Evolutionary conservation across 2,888 invertebrate genomes (phyloP).

Genomic region (Leptinotarsa haldemani): DNA sequence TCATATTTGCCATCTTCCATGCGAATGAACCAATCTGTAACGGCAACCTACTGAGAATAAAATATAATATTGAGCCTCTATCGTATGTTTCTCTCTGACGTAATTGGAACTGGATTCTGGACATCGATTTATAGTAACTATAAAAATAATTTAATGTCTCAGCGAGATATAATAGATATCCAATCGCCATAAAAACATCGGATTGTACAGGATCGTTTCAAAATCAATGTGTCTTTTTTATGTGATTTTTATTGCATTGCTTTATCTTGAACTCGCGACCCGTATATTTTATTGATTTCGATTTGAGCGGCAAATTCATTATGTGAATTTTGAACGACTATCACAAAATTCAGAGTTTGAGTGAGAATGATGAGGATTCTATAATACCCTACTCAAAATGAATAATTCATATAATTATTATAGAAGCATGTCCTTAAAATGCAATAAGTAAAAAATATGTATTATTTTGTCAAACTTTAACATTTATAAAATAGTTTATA

Average conservation of each 20-base stretch:
- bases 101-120: conserved; percentile 8
- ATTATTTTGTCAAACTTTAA: too few species aligned
- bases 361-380: too few species aligned
- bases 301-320: too few species aligned
- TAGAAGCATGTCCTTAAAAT: too few species aligned
- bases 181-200: conserved; percentile 6
- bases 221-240: conserved; percentile 13
- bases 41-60: neutral
- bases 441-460: too few species aligned
- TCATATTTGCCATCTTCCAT: too few species aligned
- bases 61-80: neutral
- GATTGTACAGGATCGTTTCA: conserved; percentile 7
- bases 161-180: neutral
- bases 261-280: neutral
- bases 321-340: too few species aligned
- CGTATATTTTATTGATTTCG: neutral
- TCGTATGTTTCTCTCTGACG: neutral
- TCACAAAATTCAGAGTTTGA: too few species aligned
- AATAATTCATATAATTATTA: too few species aligned
- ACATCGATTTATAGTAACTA: conserved; percentile 8
- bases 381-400: too few species aligned
- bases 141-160: conserved; percentile 16
- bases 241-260: conserved; percentile 7
- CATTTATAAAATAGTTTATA: too few species aligned
- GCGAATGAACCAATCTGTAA: too few species aligned